Evolutionary conservation across 1,140 invertebrate species (phyloP).

Genomic region (Sitobion miscanthi): DNA sequence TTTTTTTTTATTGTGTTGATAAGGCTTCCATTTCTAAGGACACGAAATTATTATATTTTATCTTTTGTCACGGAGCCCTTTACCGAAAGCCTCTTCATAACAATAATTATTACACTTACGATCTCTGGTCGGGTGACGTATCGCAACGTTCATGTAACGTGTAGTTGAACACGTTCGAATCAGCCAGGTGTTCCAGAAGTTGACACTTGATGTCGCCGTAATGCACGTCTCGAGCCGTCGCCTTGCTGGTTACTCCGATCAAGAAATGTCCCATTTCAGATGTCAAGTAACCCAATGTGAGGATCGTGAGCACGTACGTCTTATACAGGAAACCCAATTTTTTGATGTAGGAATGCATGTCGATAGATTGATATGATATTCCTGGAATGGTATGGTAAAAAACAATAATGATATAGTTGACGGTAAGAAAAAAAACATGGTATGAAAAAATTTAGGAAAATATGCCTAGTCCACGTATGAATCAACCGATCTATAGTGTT

Average conservation of each 20-base stretch:
- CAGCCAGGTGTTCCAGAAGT: conserved; percentile 62
- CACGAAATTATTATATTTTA: background rate
- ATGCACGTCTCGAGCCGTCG: conserved; percentile 80
- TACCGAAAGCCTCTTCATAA: background rate
- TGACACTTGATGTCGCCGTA: conserved; percentile 89
- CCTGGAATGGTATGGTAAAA: background rate
- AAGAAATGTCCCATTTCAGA: conserved; percentile 87
- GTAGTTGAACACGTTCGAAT: conserved; percentile 49
- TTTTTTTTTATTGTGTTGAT: too few relatives aligned
- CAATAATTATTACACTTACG: background rate
- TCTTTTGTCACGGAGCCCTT: background rate
- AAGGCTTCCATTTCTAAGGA: too few relatives aligned
- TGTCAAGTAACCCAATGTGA: conserved; percentile 81
- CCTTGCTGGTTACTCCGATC: conserved; percentile 85
- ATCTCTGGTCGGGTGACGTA: conserved; percentile 48
- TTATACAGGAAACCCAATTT: conserved; percentile 76
- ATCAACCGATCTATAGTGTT: background rate
- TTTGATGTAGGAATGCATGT: conserved; percentile 63
- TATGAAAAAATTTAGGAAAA: background rate
- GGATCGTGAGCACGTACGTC: conserved; percentile 76
- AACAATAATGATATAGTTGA: background rate
- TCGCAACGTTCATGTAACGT: conserved; percentile 53
- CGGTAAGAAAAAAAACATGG: background rate
- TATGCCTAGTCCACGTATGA: background rate
- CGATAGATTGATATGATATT: conserved; percentile 25